Percentiles rank a stretch among this genome's conserved stretches.
Evolutionary conservation across 1,140 invertebrate species (phyloP).

Genomic region (Episyrphus balteatus): DNA sequence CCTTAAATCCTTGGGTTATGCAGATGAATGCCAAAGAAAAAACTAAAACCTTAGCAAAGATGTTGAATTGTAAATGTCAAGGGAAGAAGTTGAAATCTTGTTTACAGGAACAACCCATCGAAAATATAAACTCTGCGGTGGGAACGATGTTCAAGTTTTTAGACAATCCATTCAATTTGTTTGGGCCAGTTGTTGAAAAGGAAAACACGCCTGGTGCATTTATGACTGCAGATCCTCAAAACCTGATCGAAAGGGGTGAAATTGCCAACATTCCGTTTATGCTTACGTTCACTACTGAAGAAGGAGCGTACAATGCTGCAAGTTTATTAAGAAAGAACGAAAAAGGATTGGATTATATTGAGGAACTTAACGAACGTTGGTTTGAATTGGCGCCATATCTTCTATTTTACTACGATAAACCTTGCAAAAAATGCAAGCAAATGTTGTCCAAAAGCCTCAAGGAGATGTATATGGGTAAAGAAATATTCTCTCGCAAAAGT

Average conservation of each 20-base stretch:
- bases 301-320: slow-evolving; percentile 43
- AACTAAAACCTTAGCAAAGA: slow-evolving; percentile 41
- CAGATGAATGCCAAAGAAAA: slow-evolving; percentile 42
- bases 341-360: slow-evolving; percentile 3
- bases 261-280: slow-evolving; percentile 43
- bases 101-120: slow-evolving; percentile 40
- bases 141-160: slow-evolving; percentile 30
- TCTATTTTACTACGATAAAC: too few relatives aligned
- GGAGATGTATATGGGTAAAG: too few relatives aligned
- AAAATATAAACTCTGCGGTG: slow-evolving; percentile 14
- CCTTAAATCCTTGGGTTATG: slow-evolving; percentile 30
- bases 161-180: slow-evolving; percentile 47
- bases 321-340: slow-evolving; percentile 7
- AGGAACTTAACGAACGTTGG: slow-evolving; percentile 16
- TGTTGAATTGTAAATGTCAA: slow-evolving; percentile 43
- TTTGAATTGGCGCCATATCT: slow-evolving; percentile 11
- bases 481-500: too few relatives aligned
- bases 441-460: too few relatives aligned
- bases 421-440: too few relatives aligned
- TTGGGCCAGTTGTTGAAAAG: slow-evolving; percentile 43
- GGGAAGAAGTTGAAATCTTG: slow-evolving; percentile 42
- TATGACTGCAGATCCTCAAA: slow-evolving; percentile 38
- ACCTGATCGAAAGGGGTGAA: slow-evolving; percentile 40
- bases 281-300: slow-evolving; percentile 39
- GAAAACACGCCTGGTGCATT: slow-evolving; percentile 33